phyloP scores from a whole-genome alignment of 2,797 vertebrate species.

The Heterohyrax brucei region DNA sequence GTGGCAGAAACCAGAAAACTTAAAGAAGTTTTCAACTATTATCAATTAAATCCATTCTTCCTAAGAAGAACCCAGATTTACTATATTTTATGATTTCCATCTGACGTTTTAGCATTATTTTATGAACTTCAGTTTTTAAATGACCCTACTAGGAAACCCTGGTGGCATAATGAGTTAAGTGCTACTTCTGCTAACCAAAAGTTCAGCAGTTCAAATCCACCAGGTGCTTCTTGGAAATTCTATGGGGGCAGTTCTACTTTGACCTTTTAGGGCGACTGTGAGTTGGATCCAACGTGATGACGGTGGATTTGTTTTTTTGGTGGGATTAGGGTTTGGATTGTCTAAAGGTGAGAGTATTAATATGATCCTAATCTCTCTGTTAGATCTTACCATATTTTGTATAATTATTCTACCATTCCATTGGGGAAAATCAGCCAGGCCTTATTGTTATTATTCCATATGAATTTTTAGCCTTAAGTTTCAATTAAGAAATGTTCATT shows the following conservation, averaged over 20 bases:
- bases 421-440: background rate
- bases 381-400: background rate
- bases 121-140: constrained; percentile 60
- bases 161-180: no score
- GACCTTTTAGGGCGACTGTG: background rate
- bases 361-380: background rate
- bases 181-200: no score
- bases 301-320: no score
- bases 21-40: background rate
- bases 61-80: background rate
- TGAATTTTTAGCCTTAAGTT: constrained; percentile 62
- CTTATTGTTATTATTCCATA: constrained; percentile 59
- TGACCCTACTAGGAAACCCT: background rate
- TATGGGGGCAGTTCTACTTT: background rate
- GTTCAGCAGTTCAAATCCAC: no score
- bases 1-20: background rate
- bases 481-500: constrained; percentile 54
- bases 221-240: no score
- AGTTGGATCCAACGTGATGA: no score
- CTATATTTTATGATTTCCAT: background rate
- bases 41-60: background rate
- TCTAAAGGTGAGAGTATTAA: constrained; percentile 5
- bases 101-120: constrained; percentile 31
- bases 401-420: constrained; percentile 3
- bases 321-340: background rate